phyloP scores from a whole-genome alignment of 2,797 vertebrate species.

The Carcharodon carcharias region DNA sequence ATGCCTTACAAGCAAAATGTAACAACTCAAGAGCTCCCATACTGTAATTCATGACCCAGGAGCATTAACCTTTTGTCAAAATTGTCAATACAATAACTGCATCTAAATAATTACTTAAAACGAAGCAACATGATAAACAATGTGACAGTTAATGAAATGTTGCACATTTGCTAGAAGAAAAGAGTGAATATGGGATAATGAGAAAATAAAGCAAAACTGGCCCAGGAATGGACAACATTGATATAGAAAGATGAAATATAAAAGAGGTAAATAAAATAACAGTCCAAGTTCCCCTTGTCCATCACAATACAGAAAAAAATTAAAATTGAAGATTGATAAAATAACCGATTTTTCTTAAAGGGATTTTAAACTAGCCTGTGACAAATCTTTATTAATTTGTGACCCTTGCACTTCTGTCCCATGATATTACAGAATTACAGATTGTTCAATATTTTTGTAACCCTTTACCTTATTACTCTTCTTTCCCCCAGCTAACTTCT shows the following conservation, averaged over 20 bases:
- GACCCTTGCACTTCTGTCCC: too few relatives aligned
- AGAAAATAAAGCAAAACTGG: background rate
- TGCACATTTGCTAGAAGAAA: background rate
- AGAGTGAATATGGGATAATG: background rate
- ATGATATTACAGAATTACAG: background rate
- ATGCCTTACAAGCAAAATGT: background rate
- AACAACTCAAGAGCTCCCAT: background rate
- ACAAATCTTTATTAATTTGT: background rate
- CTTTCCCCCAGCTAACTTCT: background rate
- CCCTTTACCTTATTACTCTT: background rate
- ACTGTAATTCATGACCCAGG: background rate
- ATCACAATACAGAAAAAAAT: background rate
- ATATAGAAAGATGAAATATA: background rate
- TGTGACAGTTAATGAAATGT: background rate
- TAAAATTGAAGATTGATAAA: background rate
- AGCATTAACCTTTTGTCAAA: background rate
- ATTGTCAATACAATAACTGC: background rate
- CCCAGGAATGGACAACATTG: background rate
- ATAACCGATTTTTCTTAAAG: background rate
- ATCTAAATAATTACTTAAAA: background rate
- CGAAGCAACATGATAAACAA: background rate
- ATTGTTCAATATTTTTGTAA: background rate
- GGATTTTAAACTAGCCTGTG: background rate
- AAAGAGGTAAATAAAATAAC: background rate
- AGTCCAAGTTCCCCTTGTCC: background rate